phyloP scores from a whole-genome alignment of 1,140 invertebrate species.

The Stegodyphus mimosarum region DNA sequence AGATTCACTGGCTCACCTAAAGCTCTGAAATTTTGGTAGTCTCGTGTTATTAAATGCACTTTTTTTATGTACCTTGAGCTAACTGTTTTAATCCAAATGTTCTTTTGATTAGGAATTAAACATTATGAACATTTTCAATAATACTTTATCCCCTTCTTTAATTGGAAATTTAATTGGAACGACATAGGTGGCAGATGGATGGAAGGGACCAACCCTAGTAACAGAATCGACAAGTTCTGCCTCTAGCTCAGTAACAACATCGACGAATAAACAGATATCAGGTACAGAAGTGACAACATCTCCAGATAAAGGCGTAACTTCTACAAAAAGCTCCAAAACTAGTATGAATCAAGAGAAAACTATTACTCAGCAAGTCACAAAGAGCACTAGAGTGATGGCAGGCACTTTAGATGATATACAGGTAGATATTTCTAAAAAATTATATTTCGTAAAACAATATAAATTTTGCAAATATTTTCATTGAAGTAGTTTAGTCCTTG shows the following conservation, averaged over 20 bases:
- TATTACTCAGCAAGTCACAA: slow-evolving; percentile 55
- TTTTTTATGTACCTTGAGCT: no score
- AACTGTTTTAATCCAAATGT: no score
- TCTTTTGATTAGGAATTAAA: no score
- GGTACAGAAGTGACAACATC: slow-evolving; percentile 54
- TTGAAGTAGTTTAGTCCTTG: no score
- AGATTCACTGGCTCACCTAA: no score
- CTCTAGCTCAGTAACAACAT: slow-evolving; percentile 44
- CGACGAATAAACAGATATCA: slow-evolving; percentile 51
- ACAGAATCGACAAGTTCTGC: slow-evolving; percentile 45
- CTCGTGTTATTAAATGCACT: no score
- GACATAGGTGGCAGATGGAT: slow-evolving; percentile 17
- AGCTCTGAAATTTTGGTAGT: no score
- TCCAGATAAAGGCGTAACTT: slow-evolving; percentile 39
- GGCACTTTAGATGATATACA: slow-evolving; percentile 62
- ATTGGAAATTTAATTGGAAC: background rate
- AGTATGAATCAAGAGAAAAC: slow-evolving; percentile 61
- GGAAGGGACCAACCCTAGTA: slow-evolving; percentile 43
- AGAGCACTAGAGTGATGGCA: slow-evolving; percentile 60
- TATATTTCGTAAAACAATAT: no score
- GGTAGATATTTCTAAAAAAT: slow-evolving; percentile 10
- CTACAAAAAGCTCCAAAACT: slow-evolving; percentile 45
- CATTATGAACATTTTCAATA: no score
- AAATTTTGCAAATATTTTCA: no score
- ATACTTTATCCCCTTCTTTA: no score